Evolutionary conservation across 1,140 invertebrate genomes (phyloP).

Genomic region (Drosophila orena): DNA sequence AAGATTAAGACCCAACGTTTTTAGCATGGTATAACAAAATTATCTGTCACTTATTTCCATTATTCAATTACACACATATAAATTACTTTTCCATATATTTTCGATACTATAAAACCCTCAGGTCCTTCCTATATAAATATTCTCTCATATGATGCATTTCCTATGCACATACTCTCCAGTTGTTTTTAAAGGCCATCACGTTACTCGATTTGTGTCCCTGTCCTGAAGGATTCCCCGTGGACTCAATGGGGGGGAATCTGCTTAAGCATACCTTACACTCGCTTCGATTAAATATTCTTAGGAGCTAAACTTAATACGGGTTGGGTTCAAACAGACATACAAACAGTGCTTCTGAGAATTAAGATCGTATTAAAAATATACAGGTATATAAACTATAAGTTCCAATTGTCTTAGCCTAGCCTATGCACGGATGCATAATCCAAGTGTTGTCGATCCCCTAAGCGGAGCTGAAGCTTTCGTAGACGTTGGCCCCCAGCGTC

Average conservation of each 20-base stretch:
- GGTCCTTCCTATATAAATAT: neutral
- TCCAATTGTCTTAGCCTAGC: slow-evolving; percentile 37
- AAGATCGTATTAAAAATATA: slow-evolving; percentile 37
- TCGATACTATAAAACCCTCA: neutral
- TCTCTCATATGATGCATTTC: neutral
- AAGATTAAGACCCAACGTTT: neutral
- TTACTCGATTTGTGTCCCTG: slow-evolving; percentile 39
- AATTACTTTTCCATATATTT: slow-evolving; percentile 5
- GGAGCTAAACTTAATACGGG: slow-evolving; percentile 41
- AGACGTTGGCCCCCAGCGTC: slow-evolving; percentile 94
- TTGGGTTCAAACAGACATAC: slow-evolving; percentile 29
- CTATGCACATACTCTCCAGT: slow-evolving; percentile 33
- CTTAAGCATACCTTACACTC: slow-evolving; percentile 29
- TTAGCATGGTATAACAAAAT: too few species aligned
- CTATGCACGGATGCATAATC: slow-evolving; percentile 39
- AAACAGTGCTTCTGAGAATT: slow-evolving; percentile 30
- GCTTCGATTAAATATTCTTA: slow-evolving; percentile 47
- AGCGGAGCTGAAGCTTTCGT: slow-evolving; percentile 91
- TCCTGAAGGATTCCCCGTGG: slow-evolving; percentile 29
- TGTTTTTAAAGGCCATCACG: slow-evolving; percentile 58
- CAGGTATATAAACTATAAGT: slow-evolving; percentile 23
- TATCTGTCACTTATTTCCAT: too few species aligned
- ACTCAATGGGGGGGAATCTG: slow-evolving; percentile 15
- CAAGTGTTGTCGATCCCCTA: slow-evolving; percentile 25
- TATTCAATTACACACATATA: neutral